These are phyloP conservation scores for Aphidius gifuensis DNA, from an alignment of 1,140 invertebrate genomes.

Conservation along the genomic window DNA sequence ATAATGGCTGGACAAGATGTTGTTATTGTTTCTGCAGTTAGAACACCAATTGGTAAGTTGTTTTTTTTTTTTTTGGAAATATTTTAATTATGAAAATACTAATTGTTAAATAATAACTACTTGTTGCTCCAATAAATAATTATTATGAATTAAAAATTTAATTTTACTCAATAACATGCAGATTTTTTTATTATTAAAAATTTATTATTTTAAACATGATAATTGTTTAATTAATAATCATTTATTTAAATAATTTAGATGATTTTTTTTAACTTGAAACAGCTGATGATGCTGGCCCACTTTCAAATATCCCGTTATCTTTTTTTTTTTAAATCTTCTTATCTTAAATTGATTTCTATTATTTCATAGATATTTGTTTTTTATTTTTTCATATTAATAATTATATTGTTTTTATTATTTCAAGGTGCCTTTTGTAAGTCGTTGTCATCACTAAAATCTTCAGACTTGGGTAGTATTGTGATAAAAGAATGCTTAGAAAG, in stretches of 20 bases:
- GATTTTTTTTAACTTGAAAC: background rate
- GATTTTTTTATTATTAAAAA: background rate
- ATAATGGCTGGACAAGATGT: constrained; percentile 50
- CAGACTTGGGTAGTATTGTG: constrained; percentile 72
- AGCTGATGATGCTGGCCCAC: constrained; percentile 16
- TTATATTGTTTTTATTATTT: constrained; percentile 27
- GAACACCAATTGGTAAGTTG: constrained; percentile 65
- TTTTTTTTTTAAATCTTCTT: background rate
- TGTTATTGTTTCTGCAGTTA: constrained; percentile 64
- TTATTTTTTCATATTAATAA: background rate
- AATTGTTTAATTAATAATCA: background rate
- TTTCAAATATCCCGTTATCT: constrained; percentile 26
- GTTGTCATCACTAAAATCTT: constrained; percentile 66
- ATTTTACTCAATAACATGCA: background rate
- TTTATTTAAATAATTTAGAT: constrained; percentile 7
- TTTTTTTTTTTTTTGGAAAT: constrained; percentile 2
- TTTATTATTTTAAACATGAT: background rate
- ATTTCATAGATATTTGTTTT: background rate
- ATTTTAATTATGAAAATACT: constrained; percentile 1
- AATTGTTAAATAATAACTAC: background rate
- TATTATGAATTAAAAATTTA: constrained; percentile 5
- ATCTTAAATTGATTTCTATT: constrained; percentile 10
- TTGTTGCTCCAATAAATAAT: background rate
- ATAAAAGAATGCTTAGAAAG: constrained; percentile 71
- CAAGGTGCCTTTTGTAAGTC: constrained; percentile 70